Evolutionary conservation across 2,888 invertebrate species (phyloP).

Genomic region (Lasius fuliginosus): DNA sequence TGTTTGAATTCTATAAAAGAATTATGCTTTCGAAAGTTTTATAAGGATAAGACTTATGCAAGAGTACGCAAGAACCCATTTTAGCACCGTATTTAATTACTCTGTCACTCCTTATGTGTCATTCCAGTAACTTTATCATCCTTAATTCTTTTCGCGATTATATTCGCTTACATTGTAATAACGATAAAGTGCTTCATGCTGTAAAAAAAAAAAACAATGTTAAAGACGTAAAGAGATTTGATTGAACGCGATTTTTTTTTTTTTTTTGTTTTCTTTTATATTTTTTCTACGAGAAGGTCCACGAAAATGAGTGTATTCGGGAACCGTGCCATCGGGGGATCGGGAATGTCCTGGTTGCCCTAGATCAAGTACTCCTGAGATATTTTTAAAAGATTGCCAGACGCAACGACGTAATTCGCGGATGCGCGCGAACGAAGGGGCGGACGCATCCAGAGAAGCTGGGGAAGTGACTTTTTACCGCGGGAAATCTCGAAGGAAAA

Average conservation of each 20-base stretch:
- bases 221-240: background rate
- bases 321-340: slow-evolving; percentile 62
- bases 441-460: slow-evolving; percentile 28
- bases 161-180: background rate
- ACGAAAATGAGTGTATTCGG: slow-evolving; percentile 47
- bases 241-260: background rate
- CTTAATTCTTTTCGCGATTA: background rate
- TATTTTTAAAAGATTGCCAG: slow-evolving; percentile 82
- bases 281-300: slow-evolving; percentile 34
- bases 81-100: background rate
- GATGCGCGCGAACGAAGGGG: slow-evolving; percentile 29
- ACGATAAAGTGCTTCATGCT: background rate
- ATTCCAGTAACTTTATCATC: background rate
- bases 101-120: background rate
- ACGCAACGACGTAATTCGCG: slow-evolving; percentile 70
- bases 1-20: background rate
- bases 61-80: background rate
- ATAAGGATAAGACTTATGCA: background rate
- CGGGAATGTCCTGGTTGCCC: slow-evolving; percentile 84
- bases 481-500: slow-evolving; percentile 67
- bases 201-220: background rate
- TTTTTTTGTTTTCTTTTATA: background rate
- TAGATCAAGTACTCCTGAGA: slow-evolving; percentile 83
- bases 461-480: slow-evolving; percentile 51
- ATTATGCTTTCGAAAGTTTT: background rate